Conservation (phyloP, 53 echinoderm and acorn worm genomes). For the Stichopus horrens region DNA sequence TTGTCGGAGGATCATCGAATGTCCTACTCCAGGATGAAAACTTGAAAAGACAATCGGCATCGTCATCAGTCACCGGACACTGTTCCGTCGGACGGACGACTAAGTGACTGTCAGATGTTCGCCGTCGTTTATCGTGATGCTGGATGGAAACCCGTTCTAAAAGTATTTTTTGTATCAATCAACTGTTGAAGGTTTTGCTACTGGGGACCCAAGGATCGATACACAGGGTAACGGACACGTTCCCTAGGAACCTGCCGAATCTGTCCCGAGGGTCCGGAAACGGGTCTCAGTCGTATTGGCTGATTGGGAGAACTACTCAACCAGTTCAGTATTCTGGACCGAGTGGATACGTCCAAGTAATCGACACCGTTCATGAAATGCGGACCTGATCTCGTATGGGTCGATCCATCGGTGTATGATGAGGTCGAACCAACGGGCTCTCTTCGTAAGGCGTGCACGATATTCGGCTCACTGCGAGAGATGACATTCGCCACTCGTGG, state of each 20-base stretch:
- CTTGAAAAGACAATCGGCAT: no score
- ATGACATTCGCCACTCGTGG: background rate
- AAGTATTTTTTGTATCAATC: no score
- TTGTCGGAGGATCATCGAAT: no score
- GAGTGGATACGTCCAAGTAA: slow-evolving; percentile 35
- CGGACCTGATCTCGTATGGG: slow-evolving; percentile 17
- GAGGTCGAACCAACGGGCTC: background rate
- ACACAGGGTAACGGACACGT: background rate
- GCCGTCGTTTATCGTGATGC: no score
- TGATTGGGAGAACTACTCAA: background rate
- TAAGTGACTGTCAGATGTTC: no score
- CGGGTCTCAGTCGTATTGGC: slow-evolving; percentile 15
- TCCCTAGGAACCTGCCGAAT: background rate
- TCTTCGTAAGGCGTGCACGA: background rate
- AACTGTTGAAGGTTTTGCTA: background rate
- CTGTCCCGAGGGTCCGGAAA: background rate
- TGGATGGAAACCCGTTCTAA: no score
- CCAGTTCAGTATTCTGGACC: slow-evolving; percentile 32
- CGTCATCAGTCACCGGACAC: no score
- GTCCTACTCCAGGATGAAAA: no score
- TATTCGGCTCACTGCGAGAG: background rate
- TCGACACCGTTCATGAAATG: slow-evolving; percentile 44
- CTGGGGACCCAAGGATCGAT: background rate
- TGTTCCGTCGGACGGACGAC: no score
- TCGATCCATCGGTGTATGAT: slow-evolving; percentile 31